Base-by-base conservation (phyloP, 2,113 vertebrate genomes). In the Monopterus albus region DNA sequence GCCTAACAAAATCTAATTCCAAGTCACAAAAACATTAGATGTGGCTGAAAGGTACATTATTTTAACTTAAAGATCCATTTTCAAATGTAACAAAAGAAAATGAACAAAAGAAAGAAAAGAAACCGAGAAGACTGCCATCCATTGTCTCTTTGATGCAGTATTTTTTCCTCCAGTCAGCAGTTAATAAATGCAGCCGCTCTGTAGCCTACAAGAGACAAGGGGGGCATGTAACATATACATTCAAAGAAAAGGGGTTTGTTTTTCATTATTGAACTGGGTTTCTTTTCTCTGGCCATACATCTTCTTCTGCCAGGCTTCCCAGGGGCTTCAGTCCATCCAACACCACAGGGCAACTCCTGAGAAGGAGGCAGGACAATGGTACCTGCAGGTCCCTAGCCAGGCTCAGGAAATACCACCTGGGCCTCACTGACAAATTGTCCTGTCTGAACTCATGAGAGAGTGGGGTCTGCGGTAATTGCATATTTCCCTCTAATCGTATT, bases 401-500 rank as follows among this genome's bases (percentile, higher is more conserved):
- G 83, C 89, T 74, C 45, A 53, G 64, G 83, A 90, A 89, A 90
- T 88, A 85, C 91, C 89, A 81, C 87, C 87, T 90, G 88, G 89
- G 85, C 84, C 88, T 84, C 84, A 69, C 84, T 93, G 93, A 94
- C 91, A 92, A 94, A 94, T 93, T 86, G 88, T 90, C 87, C 89
- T 91, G 91, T 92, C 92, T 88, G 84, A 82, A 81, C 86, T 45
- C 71, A 78, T 91, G 91, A 92, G 87, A 84, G 89, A 85, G 80
- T 68, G 78, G 84, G 86, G 82, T 90, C 76, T 86, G 87, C 81
- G 69, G 91, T 92, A 91, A 92, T 89, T 90, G 91, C 90, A 89
- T 90, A 92, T 93, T 92, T 93, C 85, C 85, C 85, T 88, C 88
- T 94, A 93, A 94, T 94, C 93, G 92, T 90, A 87, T 87, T 89